These are phyloP conservation scores for Glomeris marginata DNA, from an alignment of 2,888 invertebrate species.

Conservation along the genomic window DNA sequence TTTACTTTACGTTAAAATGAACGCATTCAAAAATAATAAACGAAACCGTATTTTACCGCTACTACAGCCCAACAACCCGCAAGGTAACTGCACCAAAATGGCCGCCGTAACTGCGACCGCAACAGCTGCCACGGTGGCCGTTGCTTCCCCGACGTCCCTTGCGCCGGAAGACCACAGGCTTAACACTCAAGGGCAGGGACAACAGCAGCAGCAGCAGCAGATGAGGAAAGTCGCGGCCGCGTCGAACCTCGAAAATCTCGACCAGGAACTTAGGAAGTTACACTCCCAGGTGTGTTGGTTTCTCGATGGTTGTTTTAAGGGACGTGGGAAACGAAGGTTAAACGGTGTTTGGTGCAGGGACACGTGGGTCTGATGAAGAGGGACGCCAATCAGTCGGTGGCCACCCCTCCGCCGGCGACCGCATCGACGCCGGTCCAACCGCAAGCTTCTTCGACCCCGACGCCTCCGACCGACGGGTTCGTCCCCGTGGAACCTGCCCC, in stretches of 20 bases:
- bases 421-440: background rate
- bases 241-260: conserved; percentile 14
- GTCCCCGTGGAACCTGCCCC: conserved; percentile 5
- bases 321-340: too few relatives aligned
- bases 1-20: too few relatives aligned
- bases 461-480: background rate
- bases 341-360: too few relatives aligned
- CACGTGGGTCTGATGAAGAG: too few relatives aligned
- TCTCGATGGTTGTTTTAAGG: conserved; percentile 4
- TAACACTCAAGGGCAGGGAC: background rate
- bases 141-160: background rate
- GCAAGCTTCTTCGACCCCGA: conserved; percentile 3
- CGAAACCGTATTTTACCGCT: too few relatives aligned
- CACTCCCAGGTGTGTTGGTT: conserved; percentile 15
- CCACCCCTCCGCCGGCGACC: background rate
- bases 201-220: conserved; percentile 4
- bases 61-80: too few relatives aligned
- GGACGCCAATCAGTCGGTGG: conserved; percentile 16
- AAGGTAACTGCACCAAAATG: too few relatives aligned
- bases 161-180: background rate
- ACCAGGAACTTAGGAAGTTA: conserved; percentile 15
- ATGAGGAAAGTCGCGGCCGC: conserved; percentile 12
- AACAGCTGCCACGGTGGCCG: background rate
- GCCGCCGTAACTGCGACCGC: background rate
- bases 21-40: too few relatives aligned